Conservation (phyloP, 2,113 vertebrate genomes). For the Argyrosomus japonicus region DNA sequence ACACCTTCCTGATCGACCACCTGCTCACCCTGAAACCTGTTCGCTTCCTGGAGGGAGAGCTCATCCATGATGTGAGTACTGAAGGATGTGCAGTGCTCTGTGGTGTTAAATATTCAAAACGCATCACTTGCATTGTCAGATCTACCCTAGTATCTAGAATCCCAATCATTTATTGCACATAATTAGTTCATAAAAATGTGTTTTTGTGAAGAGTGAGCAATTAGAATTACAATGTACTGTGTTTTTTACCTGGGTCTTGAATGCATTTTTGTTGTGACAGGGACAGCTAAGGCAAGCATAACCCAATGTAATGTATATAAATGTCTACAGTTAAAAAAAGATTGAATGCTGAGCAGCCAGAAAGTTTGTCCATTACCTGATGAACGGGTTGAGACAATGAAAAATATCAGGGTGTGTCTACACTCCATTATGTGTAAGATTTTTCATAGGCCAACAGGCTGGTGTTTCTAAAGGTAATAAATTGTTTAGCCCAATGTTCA, state of each 20-base stretch:
- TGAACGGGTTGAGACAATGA: constrained; percentile 2
- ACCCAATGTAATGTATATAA: not conserved
- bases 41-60: constrained; percentile 98
- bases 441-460: not conserved
- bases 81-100: not conserved
- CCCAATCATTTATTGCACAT: not conserved
- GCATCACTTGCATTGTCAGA: not conserved
- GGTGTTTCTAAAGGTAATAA: not conserved
- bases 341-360: not conserved
- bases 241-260: not conserved
- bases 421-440: not conserved
- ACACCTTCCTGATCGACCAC: constrained; percentile 97
- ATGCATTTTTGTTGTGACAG: not conserved
- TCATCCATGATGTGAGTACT: constrained; percentile 97
- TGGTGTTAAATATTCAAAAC: not conserved
- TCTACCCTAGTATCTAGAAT: not conserved
- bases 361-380: not conserved
- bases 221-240: not conserved
- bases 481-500: not conserved
- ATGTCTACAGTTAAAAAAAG: not conserved
- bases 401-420: not conserved
- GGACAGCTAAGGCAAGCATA: not conserved
- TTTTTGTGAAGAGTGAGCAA: not conserved
- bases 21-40: constrained; percentile 97
- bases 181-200: not conserved